A percentile compares a stretch with the other conserved stretches of the same genome.
Evolutionary conservation across 1,140 invertebrate species (phyloP).

Genomic region (Olivierus martensii): DNA sequence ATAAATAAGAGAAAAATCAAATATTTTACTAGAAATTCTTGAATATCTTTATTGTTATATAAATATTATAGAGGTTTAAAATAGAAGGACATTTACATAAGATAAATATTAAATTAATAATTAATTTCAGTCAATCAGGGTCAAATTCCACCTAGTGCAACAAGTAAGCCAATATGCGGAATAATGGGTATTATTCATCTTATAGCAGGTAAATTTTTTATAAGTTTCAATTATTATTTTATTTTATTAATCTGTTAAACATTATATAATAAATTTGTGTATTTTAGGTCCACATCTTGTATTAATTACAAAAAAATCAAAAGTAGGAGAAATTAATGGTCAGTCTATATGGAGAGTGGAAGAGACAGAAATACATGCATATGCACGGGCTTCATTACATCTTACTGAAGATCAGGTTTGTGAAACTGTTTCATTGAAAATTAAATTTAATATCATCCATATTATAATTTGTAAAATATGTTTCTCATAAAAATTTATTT

Average conservation of each 20-base stretch:
- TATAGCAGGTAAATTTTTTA: slow-evolving; percentile 40
- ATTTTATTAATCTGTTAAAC: neutral
- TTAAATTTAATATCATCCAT: too few species aligned
- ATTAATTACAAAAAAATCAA: slow-evolving; percentile 69
- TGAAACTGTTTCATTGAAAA: too few species aligned
- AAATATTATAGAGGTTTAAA: too few species aligned
- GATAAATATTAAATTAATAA: slow-evolving; percentile 2
- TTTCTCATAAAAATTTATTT: too few species aligned
- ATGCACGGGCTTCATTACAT: slow-evolving; percentile 65
- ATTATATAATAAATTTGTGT: neutral
- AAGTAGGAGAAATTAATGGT: slow-evolving; percentile 71
- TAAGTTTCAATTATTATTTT: neutral
- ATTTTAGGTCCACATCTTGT: slow-evolving; percentile 64
- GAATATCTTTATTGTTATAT: too few species aligned
- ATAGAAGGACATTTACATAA: too few species aligned
- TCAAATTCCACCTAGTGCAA: slow-evolving; percentile 45
- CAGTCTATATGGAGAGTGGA: slow-evolving; percentile 73
- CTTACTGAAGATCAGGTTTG: slow-evolving; percentile 60
- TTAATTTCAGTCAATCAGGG: slow-evolving; percentile 35
- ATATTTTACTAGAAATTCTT: too few species aligned
- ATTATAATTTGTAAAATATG: too few species aligned
- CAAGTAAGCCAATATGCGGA: slow-evolving; percentile 65
- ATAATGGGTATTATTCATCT: slow-evolving; percentile 74
- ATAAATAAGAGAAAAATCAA: too few species aligned
- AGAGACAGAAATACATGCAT: slow-evolving; percentile 72